Evolutionary conservation across 1,140 invertebrate genomes (phyloP), one percentile per base, ranked within the genome.

Genomic region (Saccostrea echinata): DNA sequence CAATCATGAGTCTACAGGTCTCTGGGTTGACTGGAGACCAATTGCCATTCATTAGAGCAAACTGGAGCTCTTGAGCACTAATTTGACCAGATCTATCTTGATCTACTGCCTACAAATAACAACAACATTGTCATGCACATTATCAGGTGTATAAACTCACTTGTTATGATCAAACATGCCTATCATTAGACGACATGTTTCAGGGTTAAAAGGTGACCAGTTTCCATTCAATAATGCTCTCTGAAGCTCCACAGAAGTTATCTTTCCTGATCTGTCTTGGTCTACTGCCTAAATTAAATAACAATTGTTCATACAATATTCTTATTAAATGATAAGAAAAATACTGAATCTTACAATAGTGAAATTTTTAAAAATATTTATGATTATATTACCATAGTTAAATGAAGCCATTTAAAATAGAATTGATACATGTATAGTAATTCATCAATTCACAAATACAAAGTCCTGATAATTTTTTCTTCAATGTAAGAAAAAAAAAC

Each of bases 231-330:
- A 84, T 35, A 95, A 86, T 12, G 95, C 94, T 85, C 91, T 91
- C 71, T 93, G 93, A n/a, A 95, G 91, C 87, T 95, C 94, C 68
- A 81, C 52, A 3, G 93, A 90, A 76, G 94, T 93, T 61, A 95
- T 95, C 71, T 93, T 88, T 21, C 94, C 94, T 88, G 97, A 98
- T 18, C 96, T 94, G 94, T 98, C 97, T 90, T 96, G 96, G 92
- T 98, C 98, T n/a, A 98, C 97, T 64, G 97, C 96, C 96, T 96
- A 81, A 68, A n/a, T n/a, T n/a, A n/a, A 88, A 88, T 76, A 3
- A 84, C n/a, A 55, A 84, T 24, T 86, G 68, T 85, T 87, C 61
- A 57, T 64, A 57, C 57, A 43, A 43, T 43, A 43, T 43, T 3
- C n/a, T n/a, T n/a, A n/a, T n/a, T n/a, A n/a, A n/a, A n/a, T n/a